These are phyloP conservation scores for Platycheirus rosarum DNA, from an alignment of 2,888 invertebrate species.

Conservation along the genomic window DNA sequence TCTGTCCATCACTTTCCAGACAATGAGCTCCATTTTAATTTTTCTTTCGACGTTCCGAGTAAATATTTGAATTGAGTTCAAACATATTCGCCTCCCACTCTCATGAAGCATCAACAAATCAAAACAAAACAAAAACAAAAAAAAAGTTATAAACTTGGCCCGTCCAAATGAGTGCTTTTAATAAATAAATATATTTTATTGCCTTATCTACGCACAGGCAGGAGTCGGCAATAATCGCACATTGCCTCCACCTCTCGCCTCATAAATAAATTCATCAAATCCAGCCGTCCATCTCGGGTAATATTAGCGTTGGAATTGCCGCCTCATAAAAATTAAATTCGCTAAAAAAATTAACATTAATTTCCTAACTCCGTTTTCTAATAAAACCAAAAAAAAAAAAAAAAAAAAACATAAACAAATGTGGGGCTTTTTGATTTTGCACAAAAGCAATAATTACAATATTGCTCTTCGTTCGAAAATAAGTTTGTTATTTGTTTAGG, in stretches of 20 bases:
- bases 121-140: neutral
- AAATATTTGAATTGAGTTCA: constrained; percentile 14
- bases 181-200: constrained; percentile 66
- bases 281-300: constrained; percentile 35
- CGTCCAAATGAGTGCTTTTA: constrained; percentile 45
- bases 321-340: constrained; percentile 30
- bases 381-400: constrained; percentile 16
- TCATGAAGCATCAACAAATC: neutral
- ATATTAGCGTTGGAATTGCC: constrained; percentile 24
- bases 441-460: neutral
- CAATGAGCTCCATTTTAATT: neutral
- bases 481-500: constrained; percentile 59
- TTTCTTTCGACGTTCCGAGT: neutral
- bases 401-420: neutral
- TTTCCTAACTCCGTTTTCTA: constrained; percentile 16
- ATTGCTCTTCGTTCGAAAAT: constrained; percentile 7
- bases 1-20: neutral
- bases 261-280: constrained; percentile 51
- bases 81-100: constrained; percentile 22
- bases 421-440: neutral
- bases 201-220: constrained; percentile 50
- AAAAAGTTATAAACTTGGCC: constrained; percentile 41
- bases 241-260: constrained; percentile 51
- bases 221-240: constrained; percentile 41
- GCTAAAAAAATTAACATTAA: constrained; percentile 8